Evolutionary conservation across 2,888 invertebrate genomes (phyloP), one percentile per base, ranked within the genome.

Genomic region (Temnothorax unifasciatus): DNA sequence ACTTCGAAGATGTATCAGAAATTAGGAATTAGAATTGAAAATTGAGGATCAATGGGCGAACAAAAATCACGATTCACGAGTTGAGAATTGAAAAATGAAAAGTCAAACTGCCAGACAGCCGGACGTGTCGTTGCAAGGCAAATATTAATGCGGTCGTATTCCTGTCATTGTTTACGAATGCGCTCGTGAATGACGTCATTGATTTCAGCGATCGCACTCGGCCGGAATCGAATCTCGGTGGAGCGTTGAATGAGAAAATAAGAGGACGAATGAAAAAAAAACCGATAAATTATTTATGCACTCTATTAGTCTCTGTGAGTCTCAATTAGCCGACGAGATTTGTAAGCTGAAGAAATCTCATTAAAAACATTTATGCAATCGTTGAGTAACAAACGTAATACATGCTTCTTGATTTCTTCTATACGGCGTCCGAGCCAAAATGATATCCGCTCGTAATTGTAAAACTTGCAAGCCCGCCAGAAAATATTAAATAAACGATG

Each of bases 101-200:
- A 69, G 8, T 41, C n/a, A n/a, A n/a, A 68, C 18, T 68, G 2
- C 9, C 29, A 44, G 8, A 64, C 47, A 54, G 15, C 34, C 15
- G 1, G 18, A 47, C 47, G n/a, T 21, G 3, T 76, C 25, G 15
- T 61, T 18, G 25, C 21, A 15, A 21, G 50, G 21, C 25, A 47
- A 81, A 61, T 61, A 81, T 81, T 61, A 59, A 71, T 59, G 71
- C 9, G 18, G 9, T 71, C 25, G 4, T 68, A 79, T 68, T 74
- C 52, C 41, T 64, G 68, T 82, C 74, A 75, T 69, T 82, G 41
- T 74, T 74, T 64, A 68, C 34, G 41, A 68, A 75, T 61, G 61
- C 38, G 47, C 29, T 66, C 13, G 11, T 50, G 59, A 68, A 21
- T 29, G 64, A 54, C 34, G 52, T 52, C 29, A 54, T 52, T 41